Percentiles rank a stretch among this genome's conserved stretches.
phyloP scores from a whole-genome alignment of 2,797 vertebrate species.

The Heteromormyrus szaboi region DNA sequence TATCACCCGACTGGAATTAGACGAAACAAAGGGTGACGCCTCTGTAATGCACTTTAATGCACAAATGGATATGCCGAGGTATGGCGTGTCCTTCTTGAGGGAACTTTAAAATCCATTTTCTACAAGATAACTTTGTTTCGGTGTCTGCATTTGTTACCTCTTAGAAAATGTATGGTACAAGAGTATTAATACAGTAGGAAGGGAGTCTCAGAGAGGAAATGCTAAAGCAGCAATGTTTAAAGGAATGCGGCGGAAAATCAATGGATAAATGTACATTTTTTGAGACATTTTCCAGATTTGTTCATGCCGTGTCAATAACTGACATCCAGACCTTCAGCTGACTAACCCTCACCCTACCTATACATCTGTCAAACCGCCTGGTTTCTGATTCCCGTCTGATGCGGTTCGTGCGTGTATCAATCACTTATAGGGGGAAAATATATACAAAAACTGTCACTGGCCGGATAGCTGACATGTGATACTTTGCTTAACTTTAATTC shows the following conservation, averaged over 20 bases:
- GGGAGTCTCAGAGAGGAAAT: background rate
- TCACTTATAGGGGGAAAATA: background rate
- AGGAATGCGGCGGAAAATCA: background rate
- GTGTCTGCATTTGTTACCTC: background rate
- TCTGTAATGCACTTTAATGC: background rate
- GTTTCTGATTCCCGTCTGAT: background rate
- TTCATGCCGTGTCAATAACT: background rate
- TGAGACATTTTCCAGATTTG: background rate
- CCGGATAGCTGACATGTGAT: background rate
- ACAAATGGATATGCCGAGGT: background rate
- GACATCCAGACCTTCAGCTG: background rate
- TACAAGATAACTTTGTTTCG: background rate
- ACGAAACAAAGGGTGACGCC: background rate
- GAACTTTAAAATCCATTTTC: background rate
- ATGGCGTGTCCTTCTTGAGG: background rate
- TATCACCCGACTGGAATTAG: background rate
- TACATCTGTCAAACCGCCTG: background rate
- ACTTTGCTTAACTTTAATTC: background rate
- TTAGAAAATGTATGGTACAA: background rate
- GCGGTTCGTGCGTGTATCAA: background rate
- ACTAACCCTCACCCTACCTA: background rate
- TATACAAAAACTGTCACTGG: background rate
- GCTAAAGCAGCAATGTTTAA: background rate
- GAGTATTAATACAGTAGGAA: background rate
- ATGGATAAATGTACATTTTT: background rate